Base-by-base conservation (phyloP, 2,888 invertebrate species). In the Heliconius cydno region DNA sequence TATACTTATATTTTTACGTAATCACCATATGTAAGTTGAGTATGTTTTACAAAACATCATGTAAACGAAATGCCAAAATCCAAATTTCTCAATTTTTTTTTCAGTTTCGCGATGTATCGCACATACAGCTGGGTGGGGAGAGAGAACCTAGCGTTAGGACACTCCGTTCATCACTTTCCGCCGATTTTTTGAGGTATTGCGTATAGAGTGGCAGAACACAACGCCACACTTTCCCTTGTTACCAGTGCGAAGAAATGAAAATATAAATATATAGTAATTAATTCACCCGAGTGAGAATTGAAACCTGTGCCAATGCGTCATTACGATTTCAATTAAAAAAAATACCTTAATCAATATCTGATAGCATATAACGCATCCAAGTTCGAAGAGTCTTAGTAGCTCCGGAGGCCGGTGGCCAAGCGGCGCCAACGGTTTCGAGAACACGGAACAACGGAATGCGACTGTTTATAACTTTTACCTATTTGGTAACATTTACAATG, bases 391-490 rank as follows among this genome's bases (percentile, higher is more conserved):
- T 78, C 76, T 83, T 83, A 75, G 80, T 83, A 77, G 79, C 77
- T 83, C 80, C 79, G 76, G 76, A 60, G 81, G 80, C 79, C 79
- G 76, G 76, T 68, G 82, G 80, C 86, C 85, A 86, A 85, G 85
- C 90, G 92, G 93, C 92, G 92, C 92, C 92, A 89, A 87, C 88
- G 86, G 87, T 94, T 92, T 92, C 90, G 86, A 91, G 93, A 94
- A 94, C 90, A 87, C 90, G 85, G 52, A 52, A 52, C 52, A 52
- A 85, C 85, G 92, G 93, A 92, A 92, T 93, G 93, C 90, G 91
- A 91, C 92, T 93, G 92, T 94, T 94, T 93, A 93, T 92, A 92
- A 93, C 92, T 92, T 93, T 94, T 93, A 92, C 94, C 93, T 94
- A 94, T 92, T 93, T 92, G 91, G 92, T 91, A 92, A 91, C 92